Conservation (phyloP, 2,888 invertebrate species). For the Notocelia uddmanniana region DNA sequence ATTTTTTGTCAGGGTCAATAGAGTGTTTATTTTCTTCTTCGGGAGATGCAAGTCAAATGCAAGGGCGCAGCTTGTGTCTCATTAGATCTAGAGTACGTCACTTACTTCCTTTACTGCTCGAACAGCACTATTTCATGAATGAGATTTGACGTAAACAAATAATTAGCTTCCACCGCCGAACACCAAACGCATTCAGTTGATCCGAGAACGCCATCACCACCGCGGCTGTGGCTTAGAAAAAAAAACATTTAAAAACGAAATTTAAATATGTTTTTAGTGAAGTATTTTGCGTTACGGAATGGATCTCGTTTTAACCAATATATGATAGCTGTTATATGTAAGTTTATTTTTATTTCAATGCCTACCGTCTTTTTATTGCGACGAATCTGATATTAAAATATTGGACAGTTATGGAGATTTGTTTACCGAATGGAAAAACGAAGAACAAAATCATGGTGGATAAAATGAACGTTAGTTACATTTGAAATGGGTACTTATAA, state of each 20-base stretch:
- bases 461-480: too few species aligned
- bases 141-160: constrained; percentile 12
- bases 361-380: constrained; percentile 8
- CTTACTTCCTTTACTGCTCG: background rate
- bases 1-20: too few species aligned
- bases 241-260: constrained; percentile 6
- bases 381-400: background rate
- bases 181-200: background rate
- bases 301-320: constrained; percentile 79
- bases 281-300: constrained; percentile 52
- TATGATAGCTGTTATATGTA: constrained; percentile 75
- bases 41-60: too few species aligned
- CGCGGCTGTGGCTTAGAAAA: background rate
- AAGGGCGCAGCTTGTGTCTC: too few species aligned
- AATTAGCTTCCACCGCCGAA: background rate
- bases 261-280: constrained; percentile 28
- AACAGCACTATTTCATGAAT: background rate
- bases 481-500: too few species aligned
- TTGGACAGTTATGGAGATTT: too few species aligned
- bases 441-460: too few species aligned
- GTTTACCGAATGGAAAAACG: too few species aligned
- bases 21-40: too few species aligned
- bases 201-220: background rate
- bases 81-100: background rate
- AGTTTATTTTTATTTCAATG: constrained; percentile 53